phyloP scores from a whole-genome alignment of 2,888 invertebrate genomes.

The Poecilobothrus nobilitatus region DNA sequence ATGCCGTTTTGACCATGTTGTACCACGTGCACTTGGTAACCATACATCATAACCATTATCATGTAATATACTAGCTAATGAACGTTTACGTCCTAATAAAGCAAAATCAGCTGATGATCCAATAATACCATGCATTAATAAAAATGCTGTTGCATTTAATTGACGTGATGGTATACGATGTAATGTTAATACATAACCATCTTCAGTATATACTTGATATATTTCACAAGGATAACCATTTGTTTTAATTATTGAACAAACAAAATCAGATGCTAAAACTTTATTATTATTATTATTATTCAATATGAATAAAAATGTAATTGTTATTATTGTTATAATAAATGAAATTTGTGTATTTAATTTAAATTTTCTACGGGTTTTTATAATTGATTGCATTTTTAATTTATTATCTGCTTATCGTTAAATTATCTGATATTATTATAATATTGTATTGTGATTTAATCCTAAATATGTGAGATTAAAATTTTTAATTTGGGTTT shows the following conservation, averaged over 20 bases:
- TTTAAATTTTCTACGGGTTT: background rate
- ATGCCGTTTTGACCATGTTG: constrained; percentile 32
- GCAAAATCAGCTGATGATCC: constrained; percentile 35
- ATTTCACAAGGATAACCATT: constrained; percentile 32
- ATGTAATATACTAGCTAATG: constrained; percentile 31
- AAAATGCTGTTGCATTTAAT: constrained; percentile 24
- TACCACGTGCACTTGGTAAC: constrained; percentile 37
- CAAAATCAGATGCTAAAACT: constrained; percentile 24
- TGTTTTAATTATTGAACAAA: constrained; percentile 31
- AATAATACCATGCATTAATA: constrained; percentile 33
- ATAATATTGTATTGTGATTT: too few relatives aligned
- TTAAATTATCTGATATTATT: too few relatives aligned
- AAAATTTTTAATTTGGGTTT: too few relatives aligned
- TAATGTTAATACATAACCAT: constrained; percentile 32
- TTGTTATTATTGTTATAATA: background rate
- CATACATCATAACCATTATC: constrained; percentile 39
- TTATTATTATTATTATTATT: background rate
- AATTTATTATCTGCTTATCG: too few relatives aligned
- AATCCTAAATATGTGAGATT: too few relatives aligned
- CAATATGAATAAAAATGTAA: background rate
- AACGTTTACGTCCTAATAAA: constrained; percentile 30
- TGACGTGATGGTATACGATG: constrained; percentile 34
- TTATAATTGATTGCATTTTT: background rate
- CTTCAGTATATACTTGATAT: constrained; percentile 28
- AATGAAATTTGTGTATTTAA: background rate